phyloP scores from a whole-genome alignment of 2,113 vertebrate species.

The Brachyhypopomus gauderio region DNA sequence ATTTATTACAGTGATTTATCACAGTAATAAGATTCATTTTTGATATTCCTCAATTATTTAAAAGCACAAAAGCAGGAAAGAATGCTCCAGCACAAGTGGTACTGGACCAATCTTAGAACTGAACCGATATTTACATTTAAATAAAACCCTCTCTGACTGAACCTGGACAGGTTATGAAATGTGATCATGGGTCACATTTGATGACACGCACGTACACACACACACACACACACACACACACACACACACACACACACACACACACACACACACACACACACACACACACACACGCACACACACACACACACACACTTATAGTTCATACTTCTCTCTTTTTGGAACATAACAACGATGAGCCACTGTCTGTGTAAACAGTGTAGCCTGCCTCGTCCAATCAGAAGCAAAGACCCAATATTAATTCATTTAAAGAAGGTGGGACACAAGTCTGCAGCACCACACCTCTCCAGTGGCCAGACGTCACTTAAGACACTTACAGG shows the following conservation, averaged over 20 bases:
- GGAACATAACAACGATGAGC: neutral
- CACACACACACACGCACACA: too few species aligned
- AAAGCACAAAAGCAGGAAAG: neutral
- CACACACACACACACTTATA: neutral
- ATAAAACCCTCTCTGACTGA: neutral
- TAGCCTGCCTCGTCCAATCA: neutral
- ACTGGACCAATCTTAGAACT: too few species aligned
- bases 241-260: too few species aligned
- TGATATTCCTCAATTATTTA: constrained; percentile 19
- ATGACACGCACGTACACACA: too few species aligned
- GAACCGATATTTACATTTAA: neutral
- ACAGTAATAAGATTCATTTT: constrained; percentile 4
- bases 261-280: too few species aligned
- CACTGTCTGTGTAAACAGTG: neutral
- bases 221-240: too few species aligned
- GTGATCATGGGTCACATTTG: neutral
- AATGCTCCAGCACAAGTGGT: too few species aligned
- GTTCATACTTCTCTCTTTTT: neutral
- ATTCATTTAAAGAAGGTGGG: neutral
- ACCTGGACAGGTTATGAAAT: neutral
- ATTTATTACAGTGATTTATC: constrained; percentile 3
- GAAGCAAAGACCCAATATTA: neutral
- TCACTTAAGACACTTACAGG: neutral
- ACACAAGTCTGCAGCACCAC: too few species aligned
- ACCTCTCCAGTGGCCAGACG: neutral